phyloP scores from a whole-genome alignment of 1,140 invertebrate genomes.

The Orchesella cincta region DNA sequence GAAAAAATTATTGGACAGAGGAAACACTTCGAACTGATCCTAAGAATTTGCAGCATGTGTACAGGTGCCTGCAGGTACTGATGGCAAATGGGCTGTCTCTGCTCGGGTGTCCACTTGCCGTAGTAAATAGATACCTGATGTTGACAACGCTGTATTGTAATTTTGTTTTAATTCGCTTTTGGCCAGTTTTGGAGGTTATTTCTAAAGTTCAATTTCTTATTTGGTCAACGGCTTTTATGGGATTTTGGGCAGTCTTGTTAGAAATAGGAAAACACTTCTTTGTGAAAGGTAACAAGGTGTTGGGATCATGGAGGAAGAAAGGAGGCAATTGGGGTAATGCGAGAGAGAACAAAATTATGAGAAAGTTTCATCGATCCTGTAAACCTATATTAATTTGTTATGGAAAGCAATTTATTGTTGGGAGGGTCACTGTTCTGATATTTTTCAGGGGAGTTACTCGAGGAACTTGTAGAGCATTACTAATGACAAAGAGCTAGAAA shows the following conservation, averaged over 20 bases:
- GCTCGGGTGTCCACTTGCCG: not conserved
- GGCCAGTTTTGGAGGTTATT: not conserved
- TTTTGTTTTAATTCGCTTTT: not conserved
- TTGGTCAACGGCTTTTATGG: not conserved
- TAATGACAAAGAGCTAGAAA: not conserved
- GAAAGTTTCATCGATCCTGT: not conserved
- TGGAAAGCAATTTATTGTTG: not conserved
- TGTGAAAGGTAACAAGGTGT: not conserved
- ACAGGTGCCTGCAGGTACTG: not conserved
- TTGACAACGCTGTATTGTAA: not conserved
- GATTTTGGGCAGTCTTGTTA: not conserved
- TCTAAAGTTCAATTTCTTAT: not conserved
- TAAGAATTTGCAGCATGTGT: not conserved
- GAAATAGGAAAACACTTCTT: not conserved
- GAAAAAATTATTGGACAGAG: not conserved
- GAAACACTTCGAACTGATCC: not conserved
- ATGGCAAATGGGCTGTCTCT: not conserved
- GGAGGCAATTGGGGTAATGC: not conserved
- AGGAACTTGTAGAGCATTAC: not conserved
- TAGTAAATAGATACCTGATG: not conserved
- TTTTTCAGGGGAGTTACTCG: not conserved
- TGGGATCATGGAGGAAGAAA: not conserved
- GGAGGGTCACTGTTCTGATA: not conserved
- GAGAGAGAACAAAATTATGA: not conserved
- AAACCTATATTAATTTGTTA: slow-evolving; percentile 5